Evolutionary conservation across 2,113 vertebrate species (phyloP).

Genomic region (Ochotona princeps): DNA sequence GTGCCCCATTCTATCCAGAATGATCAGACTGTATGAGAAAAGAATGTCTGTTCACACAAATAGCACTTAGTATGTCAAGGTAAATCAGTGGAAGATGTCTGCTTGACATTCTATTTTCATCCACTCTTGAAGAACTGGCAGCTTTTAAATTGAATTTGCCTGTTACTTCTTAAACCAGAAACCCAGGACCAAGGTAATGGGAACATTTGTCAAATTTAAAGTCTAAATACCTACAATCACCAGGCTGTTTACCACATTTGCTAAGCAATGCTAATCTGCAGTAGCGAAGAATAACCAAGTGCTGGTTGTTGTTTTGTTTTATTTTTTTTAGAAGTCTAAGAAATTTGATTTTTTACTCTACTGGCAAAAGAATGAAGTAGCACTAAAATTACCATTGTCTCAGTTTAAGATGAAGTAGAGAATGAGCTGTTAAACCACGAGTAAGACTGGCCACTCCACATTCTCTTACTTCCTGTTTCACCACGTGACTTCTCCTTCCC

Average conservation of each 20-base stretch:
- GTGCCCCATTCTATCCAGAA: not conserved
- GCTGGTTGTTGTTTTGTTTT: not conserved
- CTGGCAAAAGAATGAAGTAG: not conserved
- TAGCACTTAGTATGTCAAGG: no score
- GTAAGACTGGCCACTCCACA: not conserved
- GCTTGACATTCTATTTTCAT: conserved; percentile 9
- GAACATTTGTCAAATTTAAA: conserved; percentile 53
- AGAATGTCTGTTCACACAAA: not conserved
- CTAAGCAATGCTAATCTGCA: not conserved
- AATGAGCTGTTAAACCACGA: not conserved
- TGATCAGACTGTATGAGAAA: not conserved
- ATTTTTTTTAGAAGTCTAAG: not conserved
- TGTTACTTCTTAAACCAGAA: conserved; percentile 67
- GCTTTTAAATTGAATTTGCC: conserved; percentile 50
- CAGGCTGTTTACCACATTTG: not conserved
- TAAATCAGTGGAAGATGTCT: not conserved
- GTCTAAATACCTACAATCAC: conserved; percentile 28
- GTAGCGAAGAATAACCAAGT: not conserved
- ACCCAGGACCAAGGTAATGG: conserved; percentile 33
- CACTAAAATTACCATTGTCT: not conserved
- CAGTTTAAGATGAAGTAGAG: not conserved
- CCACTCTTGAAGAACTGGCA: conserved; percentile 6
- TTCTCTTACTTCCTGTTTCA: not conserved
- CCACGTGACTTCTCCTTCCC: not conserved
- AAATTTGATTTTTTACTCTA: not conserved